These are phyloP conservation scores for Pangasius mekongensis DNA, from an alignment of 2,797 vertebrate species.

Conservation along the genomic window DNA sequence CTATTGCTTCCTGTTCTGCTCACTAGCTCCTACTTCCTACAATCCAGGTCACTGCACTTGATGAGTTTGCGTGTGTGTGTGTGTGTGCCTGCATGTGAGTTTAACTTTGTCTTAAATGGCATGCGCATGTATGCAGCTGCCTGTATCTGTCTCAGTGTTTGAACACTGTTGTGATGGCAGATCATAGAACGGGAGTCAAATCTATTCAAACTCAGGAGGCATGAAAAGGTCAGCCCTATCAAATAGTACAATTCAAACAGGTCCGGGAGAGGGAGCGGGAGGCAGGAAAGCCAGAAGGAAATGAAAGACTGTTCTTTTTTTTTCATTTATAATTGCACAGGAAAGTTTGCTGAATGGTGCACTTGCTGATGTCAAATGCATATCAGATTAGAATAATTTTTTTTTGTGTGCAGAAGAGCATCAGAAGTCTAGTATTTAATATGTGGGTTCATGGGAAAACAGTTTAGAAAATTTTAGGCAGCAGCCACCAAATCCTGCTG, in stretches of 20 bases:
- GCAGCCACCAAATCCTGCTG: background rate
- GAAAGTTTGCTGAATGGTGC: conserved; percentile 14
- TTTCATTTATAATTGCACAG: conserved; percentile 25
- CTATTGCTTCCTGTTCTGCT: conserved; percentile 31
- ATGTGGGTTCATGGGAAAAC: background rate
- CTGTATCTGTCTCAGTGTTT: conserved; percentile 46
- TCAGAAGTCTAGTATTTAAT: background rate
- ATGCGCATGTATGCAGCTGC: conserved; percentile 28
- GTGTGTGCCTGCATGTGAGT: conserved; percentile 11
- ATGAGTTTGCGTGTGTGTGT: conserved; percentile 29
- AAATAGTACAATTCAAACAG: conserved; percentile 48
- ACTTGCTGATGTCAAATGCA: background rate
- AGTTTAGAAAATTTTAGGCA: background rate
- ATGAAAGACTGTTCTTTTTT: conserved; percentile 26
- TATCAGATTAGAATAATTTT: background rate
- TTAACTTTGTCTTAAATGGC: conserved; percentile 37
- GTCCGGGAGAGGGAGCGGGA: background rate
- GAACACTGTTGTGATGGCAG: conserved; percentile 53
- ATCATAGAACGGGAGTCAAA: conserved; percentile 54
- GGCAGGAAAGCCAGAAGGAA: conserved; percentile 31
- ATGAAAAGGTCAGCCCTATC: conserved; percentile 54
- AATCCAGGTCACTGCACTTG: conserved; percentile 20
- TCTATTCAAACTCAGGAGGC: conserved; percentile 54
- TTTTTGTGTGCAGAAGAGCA: background rate
- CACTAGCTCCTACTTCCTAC: conserved; percentile 22